phyloP scores from a whole-genome alignment of 2,888 invertebrate genomes.

The Anaspis maculata region DNA sequence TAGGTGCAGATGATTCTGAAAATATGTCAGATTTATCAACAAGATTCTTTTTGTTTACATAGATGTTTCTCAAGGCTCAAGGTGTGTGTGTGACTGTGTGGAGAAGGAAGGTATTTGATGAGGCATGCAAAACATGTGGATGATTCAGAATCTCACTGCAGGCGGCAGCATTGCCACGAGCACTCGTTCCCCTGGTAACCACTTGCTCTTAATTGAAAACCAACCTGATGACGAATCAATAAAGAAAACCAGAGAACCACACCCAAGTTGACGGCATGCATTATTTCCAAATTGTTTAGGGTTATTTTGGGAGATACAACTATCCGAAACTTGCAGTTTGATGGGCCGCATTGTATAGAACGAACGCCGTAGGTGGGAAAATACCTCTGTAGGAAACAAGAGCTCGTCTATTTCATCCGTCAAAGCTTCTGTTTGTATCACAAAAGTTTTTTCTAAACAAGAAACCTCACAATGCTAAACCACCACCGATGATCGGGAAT shows the following conservation, averaged over 20 bases:
- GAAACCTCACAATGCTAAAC: no score
- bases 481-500: no score
- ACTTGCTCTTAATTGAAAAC: conserved; percentile 46
- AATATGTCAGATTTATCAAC: no score
- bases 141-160: conserved; percentile 20
- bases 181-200: conserved; percentile 43
- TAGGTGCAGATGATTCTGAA: no score
- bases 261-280: conserved; percentile 21
- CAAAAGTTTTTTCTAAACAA: no score
- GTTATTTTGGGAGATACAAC: conserved; percentile 3
- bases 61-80: no score
- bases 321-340: not conserved
- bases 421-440: no score
- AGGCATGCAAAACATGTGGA: conserved; percentile 25
- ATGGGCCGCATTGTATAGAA: not conserved
- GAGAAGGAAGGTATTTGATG: conserved; percentile 3
- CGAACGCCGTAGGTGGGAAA: no score
- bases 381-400: no score
- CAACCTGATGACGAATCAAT: conserved; percentile 47
- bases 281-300: conserved; percentile 10
- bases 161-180: conserved; percentile 23
- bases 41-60: no score
- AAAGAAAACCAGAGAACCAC: conserved; percentile 36
- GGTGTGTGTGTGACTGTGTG: no score
- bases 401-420: no score